These are phyloP conservation scores for Lepetodrilus schrolli DNA, from an alignment of 2,888 invertebrate species.

Conservation along the genomic window DNA sequence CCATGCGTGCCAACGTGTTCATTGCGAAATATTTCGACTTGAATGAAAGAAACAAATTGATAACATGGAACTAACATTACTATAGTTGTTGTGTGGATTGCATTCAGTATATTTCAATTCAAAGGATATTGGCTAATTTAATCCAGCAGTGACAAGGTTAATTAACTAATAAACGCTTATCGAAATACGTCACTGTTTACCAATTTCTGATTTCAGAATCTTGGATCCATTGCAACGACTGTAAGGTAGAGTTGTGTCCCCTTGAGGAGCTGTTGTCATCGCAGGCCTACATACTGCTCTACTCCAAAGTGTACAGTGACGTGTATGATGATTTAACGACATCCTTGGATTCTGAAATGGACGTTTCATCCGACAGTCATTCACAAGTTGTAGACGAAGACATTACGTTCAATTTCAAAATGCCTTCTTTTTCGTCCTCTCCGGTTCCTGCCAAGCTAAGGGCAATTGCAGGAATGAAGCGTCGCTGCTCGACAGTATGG, in stretches of 20 bases:
- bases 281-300: constrained; percentile 75
- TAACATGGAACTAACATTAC: too few relatives aligned
- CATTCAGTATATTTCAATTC: too few relatives aligned
- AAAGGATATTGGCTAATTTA: too few relatives aligned
- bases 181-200: too few relatives aligned
- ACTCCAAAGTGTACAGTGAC: constrained; percentile 47
- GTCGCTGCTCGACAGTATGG: constrained; percentile 9
- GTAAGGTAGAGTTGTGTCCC: constrained; percentile 62
- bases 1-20: too few relatives aligned
- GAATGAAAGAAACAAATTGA: too few relatives aligned
- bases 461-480: neutral
- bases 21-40: too few relatives aligned
- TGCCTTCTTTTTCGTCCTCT: constrained; percentile 4
- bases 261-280: constrained; percentile 67
- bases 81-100: too few relatives aligned
- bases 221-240: constrained; percentile 75
- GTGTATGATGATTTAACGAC: neutral
- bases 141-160: too few relatives aligned
- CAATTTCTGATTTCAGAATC: constrained; percentile 70
- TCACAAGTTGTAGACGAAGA: constrained; percentile 44
- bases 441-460: neutral
- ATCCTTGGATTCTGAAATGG: neutral
- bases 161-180: too few relatives aligned
- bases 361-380: neutral
- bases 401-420: constrained; percentile 49